These are phyloP conservation scores for Amphiprion ocellaris DNA, from an alignment of 2,113 vertebrate genomes.

Conservation along the genomic window DNA sequence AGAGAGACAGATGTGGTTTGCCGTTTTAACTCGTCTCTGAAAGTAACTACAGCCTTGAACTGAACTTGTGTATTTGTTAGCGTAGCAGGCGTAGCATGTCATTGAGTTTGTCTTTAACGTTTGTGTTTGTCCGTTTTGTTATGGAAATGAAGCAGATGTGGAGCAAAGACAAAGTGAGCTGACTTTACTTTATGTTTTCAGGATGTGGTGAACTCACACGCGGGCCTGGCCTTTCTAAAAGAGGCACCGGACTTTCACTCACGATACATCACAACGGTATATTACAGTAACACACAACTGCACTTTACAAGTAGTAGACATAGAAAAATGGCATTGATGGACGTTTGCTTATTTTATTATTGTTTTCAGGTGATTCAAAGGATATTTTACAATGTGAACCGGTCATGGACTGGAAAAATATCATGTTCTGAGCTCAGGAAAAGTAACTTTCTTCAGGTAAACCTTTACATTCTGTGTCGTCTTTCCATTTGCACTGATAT, in stretches of 20 bases:
- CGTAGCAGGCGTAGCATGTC: conserved; percentile 10
- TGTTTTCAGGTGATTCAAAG: conserved; percentile 92
- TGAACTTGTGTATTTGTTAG: conserved; percentile 27
- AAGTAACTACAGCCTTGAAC: conserved; percentile 25
- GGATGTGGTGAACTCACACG: conserved; percentile 96
- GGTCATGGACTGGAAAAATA: conserved; percentile 95
- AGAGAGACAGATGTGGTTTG: conserved; percentile 34
- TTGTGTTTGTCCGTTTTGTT: conserved; percentile 36
- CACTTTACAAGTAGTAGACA: background rate
- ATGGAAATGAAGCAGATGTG: conserved; percentile 18
- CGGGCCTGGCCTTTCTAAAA: conserved; percentile 93
- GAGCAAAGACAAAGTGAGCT: conserved; percentile 18
- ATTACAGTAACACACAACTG: background rate
- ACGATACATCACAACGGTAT: conserved; percentile 96
- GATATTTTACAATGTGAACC: conserved; percentile 97
- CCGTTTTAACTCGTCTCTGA: conserved; percentile 32
- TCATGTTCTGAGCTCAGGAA: conserved; percentile 91
- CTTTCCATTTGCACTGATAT: background rate
- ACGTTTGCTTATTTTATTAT: background rate
- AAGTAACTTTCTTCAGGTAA: conserved; percentile 95
- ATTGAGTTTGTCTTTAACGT: conserved; percentile 5
- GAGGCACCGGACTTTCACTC: conserved; percentile 97
- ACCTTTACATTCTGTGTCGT: background rate
- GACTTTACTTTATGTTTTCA: conserved; percentile 70
- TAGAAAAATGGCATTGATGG: background rate